Evolutionary conservation across 2,797 vertebrate genomes (phyloP).

Genomic region (Phrynocephalus guinanensis): DNA sequence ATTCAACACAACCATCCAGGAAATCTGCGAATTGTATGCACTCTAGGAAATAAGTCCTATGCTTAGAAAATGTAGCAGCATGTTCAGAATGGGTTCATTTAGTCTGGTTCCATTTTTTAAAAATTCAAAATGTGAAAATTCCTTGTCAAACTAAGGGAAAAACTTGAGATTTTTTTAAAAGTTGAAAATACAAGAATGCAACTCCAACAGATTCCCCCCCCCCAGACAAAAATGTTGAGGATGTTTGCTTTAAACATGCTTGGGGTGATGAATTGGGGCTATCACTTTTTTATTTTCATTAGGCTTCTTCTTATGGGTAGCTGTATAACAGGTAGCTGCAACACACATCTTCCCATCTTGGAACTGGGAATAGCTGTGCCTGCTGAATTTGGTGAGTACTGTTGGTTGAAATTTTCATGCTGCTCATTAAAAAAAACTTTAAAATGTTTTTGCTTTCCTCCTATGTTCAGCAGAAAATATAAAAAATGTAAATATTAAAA

Average conservation of each 20-base stretch:
- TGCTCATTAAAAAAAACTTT: neutral
- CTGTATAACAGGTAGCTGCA: neutral
- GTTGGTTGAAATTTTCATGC: neutral
- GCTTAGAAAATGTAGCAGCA: too few species aligned
- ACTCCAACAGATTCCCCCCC: neutral
- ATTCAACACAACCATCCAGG: neutral
- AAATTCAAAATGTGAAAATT: too few species aligned
- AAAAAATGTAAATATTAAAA: neutral
- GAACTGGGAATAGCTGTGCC: neutral
- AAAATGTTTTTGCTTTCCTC: neutral
- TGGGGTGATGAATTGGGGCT: neutral
- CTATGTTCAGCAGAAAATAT: neutral
- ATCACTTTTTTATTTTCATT: neutral
- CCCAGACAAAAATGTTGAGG: neutral
- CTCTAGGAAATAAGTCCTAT: neutral
- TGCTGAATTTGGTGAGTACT: neutral
- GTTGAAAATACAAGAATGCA: neutral
- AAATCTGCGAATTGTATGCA: neutral
- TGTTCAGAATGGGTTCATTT: too few species aligned
- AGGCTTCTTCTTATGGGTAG: neutral
- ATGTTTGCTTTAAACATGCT: neutral
- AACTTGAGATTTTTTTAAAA: too few species aligned
- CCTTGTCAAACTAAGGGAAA: neutral
- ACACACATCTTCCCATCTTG: neutral
- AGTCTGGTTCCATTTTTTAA: too few species aligned